phyloP scores from a whole-genome alignment of 1,140 invertebrate genomes.

The Tachypleus tridentatus region DNA sequence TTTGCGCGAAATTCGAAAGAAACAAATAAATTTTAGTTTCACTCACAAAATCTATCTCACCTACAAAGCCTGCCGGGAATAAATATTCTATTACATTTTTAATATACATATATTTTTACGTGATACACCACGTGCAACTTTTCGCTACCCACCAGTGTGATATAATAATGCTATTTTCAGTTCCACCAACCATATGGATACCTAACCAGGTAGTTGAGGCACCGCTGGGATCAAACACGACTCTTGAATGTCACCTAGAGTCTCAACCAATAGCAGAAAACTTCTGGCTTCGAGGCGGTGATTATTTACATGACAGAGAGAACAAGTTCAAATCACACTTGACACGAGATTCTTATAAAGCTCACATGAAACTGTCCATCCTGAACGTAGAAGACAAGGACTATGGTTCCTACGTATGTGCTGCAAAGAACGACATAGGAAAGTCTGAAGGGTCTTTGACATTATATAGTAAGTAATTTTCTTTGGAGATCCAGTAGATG shows the following conservation, averaged over 20 bases:
- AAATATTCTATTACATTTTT: no score
- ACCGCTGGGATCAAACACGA: constrained; percentile 31
- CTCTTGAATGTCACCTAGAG: constrained; percentile 35
- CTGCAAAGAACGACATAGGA: constrained; percentile 79
- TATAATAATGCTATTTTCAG: constrained; percentile 17
- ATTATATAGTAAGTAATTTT: constrained; percentile 63
- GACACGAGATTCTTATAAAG: constrained; percentile 13
- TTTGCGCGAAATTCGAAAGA: no score
- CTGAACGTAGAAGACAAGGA: constrained; percentile 40
- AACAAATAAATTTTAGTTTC: no score
- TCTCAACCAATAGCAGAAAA: constrained; percentile 22
- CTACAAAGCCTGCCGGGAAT: no score
- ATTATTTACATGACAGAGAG: neutral
- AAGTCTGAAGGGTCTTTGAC: constrained; percentile 82
- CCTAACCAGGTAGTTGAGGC: constrained; percentile 38
- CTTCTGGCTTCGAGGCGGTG: constrained; percentile 21
- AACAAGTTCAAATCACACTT: constrained; percentile 9
- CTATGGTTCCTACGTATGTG: constrained; percentile 72
- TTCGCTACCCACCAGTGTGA: no score
- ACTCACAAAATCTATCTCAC: no score
- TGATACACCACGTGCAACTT: no score
- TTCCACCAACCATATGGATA: constrained; percentile 38
- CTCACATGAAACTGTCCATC: constrained; percentile 15
- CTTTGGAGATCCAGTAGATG: no score
- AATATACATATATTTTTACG: no score